Evolutionary conservation across 2,888 invertebrate genomes (phyloP), one percentile per base, ranked within the genome.

Genomic region (Neoaliturus tenellus): DNA sequence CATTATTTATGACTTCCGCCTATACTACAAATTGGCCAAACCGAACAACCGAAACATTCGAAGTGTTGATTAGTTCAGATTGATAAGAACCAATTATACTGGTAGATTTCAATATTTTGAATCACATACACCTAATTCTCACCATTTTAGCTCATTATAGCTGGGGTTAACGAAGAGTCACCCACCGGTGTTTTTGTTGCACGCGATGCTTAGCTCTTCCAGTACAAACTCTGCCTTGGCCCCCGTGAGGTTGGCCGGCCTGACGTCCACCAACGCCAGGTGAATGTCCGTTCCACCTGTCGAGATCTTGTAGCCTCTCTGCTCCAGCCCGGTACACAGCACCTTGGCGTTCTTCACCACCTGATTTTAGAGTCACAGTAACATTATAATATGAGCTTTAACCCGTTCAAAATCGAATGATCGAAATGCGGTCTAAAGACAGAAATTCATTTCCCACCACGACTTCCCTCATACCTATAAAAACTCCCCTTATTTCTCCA

Each of bases 231-330:
- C 99, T 0, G 96, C 98, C 85, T 95, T 94, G 14, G 97, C 95
- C 0, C 98, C 99, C 25, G 95, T 95, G 0, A 98, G 91, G 0
- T 96, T 95, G 0, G 91, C 93, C 25, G 92, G 91, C 82, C 96
- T 93, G 86, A 99, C 91, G 92, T 99, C 98, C 4, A 99, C 94
- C 83, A 99, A 91, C 10, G 28, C 62, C 87, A 99, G 92, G 90
- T 99, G 99, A 82, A 98, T 95, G 89, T 99, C 99, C 0, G 99
- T 99, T 51, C 99, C 99, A 78, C 94, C 96, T 0, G 97, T 95
- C n/a, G 95, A 94, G 84, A 97, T 94, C 86, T 93, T 93, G 89
- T 98, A 98, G 14, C 97, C 98, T 75, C 92, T 92, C 4, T 93
- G 90, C 71, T 93, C 92, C 4, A 98, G 91, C 0, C 94, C 94